phyloP scores from a whole-genome alignment of 2,888 invertebrate genomes.

The Raillietiella orientalis region DNA sequence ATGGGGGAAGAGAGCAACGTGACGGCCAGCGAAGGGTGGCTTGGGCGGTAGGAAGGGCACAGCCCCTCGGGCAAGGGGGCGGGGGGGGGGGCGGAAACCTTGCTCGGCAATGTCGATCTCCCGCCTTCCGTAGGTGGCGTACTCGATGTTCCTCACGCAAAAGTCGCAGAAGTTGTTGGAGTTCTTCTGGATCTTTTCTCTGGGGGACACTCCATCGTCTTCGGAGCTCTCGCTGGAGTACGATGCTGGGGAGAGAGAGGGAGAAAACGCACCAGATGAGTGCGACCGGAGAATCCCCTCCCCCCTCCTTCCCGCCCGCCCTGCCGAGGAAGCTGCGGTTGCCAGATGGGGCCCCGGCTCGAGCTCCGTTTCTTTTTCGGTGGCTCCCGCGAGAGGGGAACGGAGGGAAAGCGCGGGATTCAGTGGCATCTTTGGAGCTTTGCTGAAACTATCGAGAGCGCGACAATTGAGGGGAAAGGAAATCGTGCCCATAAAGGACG shows the following conservation, averaged over 20 bases:
- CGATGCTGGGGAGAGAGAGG: constrained; percentile 15
- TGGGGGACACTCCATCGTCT: constrained; percentile 44
- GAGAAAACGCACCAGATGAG: constrained; percentile 6
- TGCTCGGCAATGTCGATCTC: constrained; percentile 97
- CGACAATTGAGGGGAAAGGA: constrained; percentile 8
- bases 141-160: constrained; percentile 73
- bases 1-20: too few species aligned
- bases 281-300: constrained; percentile 2
- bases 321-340: neutral
- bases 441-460: constrained; percentile 4
- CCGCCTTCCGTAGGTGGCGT: constrained; percentile 66
- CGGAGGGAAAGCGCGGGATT: constrained; percentile 4
- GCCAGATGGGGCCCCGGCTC: too few species aligned
- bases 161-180: constrained; percentile 56
- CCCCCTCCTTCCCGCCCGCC: too few species aligned
- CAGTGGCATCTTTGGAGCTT: neutral
- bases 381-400: too few species aligned
- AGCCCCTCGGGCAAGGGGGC: neutral
- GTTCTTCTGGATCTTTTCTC: constrained; percentile 67
- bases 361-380: too few species aligned
- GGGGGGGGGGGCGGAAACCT: constrained; percentile 15
- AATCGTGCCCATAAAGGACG: constrained; percentile 1
- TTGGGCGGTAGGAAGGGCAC: neutral
- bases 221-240: constrained; percentile 64
- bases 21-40: neutral